These are phyloP conservation scores for Daphoenositta chrysoptera DNA, from an alignment of 2,113 vertebrate species.

Conservation along the genomic window DNA sequence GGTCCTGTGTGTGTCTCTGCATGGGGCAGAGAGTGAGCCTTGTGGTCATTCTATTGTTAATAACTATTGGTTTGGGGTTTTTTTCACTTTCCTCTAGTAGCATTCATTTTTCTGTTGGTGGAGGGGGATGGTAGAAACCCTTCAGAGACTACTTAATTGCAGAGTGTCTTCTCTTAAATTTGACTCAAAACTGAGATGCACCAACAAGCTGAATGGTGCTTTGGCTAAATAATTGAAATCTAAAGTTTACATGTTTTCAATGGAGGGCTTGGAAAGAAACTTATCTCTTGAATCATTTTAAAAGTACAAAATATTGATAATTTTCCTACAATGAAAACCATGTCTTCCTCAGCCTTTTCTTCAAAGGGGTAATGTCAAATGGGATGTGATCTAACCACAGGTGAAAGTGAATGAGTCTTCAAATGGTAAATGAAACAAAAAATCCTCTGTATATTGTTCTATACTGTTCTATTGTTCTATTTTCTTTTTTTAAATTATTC, in stretches of 20 bases:
- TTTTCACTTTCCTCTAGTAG: neutral
- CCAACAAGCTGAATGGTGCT: neutral
- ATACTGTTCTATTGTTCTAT: too few species aligned
- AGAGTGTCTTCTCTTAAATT: neutral
- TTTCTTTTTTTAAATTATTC: neutral
- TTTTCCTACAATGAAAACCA: neutral
- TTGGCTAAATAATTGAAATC: neutral
- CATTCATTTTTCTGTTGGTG: neutral
- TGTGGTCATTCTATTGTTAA: neutral
- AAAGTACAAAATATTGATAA: neutral
- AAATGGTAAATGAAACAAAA: neutral
- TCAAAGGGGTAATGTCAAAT: neutral
- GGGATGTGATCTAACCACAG: neutral
- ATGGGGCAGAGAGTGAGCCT: fast-evolving
- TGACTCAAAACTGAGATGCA: neutral
- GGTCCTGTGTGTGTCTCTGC: neutral
- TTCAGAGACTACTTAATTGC: neutral
- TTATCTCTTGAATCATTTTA: neutral
- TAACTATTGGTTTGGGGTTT: fast-evolving
- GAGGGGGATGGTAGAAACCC: neutral
- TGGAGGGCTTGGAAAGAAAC: fast-evolving
- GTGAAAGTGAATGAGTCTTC: neutral
- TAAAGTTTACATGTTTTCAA: neutral
- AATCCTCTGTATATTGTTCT: neutral
- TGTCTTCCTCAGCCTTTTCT: neutral